These are phyloP conservation scores for Cochlearius cochlearius DNA, from an alignment of 2,113 vertebrate species.

Conservation along the genomic window DNA sequence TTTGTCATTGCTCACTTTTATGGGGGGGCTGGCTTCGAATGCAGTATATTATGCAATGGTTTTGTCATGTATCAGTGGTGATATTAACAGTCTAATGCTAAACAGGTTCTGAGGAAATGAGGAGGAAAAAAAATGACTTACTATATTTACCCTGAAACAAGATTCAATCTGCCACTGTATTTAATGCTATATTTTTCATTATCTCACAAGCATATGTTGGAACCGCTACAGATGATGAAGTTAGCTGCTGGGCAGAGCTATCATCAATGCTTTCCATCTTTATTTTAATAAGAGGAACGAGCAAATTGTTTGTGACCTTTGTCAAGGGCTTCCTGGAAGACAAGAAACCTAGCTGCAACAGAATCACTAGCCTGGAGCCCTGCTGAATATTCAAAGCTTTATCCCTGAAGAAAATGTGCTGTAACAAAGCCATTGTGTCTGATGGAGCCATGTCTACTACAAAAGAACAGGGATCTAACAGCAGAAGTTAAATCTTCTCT, in stretches of 20 bases:
- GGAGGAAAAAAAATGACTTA: conserved; percentile 82
- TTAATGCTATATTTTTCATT: conserved; percentile 95
- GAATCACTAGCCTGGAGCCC: conserved; percentile 79
- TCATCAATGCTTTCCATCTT: conserved; percentile 82
- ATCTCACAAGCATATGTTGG: conserved; percentile 93
- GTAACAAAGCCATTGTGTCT: conserved; percentile 80
- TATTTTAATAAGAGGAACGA: conserved; percentile 85
- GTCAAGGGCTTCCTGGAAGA: conserved; percentile 88
- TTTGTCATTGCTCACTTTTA: conserved; percentile 85
- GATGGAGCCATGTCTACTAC: conserved; percentile 42
- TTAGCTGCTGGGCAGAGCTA: conserved; percentile 91
- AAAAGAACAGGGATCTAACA: conserved; percentile 14
- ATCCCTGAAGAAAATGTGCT: conserved; percentile 65
- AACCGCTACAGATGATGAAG: conserved; percentile 89
- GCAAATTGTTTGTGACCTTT: conserved; percentile 93
- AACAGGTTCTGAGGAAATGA: conserved; percentile 87
- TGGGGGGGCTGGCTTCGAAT: conserved; percentile 71
- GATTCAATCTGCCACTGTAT: conserved; percentile 92
- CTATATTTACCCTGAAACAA: conserved; percentile 90
- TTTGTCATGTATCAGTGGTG: conserved; percentile 83
- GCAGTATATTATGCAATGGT: conserved; percentile 88
- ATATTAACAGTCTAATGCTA: conserved; percentile 90
- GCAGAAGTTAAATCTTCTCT: not conserved
- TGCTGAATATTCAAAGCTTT: conserved; percentile 84
- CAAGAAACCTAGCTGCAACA: conserved; percentile 73